These are phyloP conservation scores for Drosophila elegans DNA, from an alignment of 1,140 invertebrate genomes.

Conservation along the genomic window DNA sequence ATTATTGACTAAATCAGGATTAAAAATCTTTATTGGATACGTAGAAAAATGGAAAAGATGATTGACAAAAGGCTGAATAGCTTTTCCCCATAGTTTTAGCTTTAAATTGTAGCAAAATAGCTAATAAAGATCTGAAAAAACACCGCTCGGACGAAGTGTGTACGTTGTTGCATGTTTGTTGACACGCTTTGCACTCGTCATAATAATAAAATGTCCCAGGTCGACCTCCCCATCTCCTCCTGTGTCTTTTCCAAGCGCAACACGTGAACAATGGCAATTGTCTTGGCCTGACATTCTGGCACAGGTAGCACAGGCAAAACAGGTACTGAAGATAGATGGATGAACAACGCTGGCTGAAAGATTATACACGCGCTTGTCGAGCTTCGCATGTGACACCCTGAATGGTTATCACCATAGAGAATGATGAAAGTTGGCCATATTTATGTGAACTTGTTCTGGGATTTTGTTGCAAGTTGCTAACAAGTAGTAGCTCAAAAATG, in stretches of 20 bases:
- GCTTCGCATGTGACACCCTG: slow-evolving; percentile 16
- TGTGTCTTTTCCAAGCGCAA: slow-evolving; percentile 20
- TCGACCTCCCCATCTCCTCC: neutral
- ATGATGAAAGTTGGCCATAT: neutral
- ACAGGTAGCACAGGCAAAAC: slow-evolving; percentile 30
- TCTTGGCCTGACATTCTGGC: slow-evolving; percentile 61
- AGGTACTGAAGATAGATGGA: slow-evolving; percentile 28
- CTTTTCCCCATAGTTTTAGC: too few species aligned
- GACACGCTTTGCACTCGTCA: slow-evolving; percentile 67
- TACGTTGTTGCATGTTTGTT: slow-evolving; percentile 70
- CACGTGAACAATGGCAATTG: slow-evolving; percentile 71
- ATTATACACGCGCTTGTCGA: slow-evolving; percentile 17
- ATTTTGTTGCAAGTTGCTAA: slow-evolving; percentile 1
- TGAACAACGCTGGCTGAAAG: slow-evolving; percentile 32
- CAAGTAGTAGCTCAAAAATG: neutral
- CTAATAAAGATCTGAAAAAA: neutral
- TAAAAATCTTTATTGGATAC: too few species aligned
- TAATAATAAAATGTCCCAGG: slow-evolving; percentile 64
- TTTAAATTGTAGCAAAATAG: too few species aligned
- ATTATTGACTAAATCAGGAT: too few species aligned
- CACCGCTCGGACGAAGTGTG: neutral
- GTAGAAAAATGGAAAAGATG: too few species aligned
- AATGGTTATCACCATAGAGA: neutral
- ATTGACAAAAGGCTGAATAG: too few species aligned
- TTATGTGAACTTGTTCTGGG: slow-evolving; percentile 3